These are phyloP conservation scores for Potamilus streckersoni DNA, from an alignment of 1,140 invertebrate genomes.

Conservation along the genomic window DNA sequence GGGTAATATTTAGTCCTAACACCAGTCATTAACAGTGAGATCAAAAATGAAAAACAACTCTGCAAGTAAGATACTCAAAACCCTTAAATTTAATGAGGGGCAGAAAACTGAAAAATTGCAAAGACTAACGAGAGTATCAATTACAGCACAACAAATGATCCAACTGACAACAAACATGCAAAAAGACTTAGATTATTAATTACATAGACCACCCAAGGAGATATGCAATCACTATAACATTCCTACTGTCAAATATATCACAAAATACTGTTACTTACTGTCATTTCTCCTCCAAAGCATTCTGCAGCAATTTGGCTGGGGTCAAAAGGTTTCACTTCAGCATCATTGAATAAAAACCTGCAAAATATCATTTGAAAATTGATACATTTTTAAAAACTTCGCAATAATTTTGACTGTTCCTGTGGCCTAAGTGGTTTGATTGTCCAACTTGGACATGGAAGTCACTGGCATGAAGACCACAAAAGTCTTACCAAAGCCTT, in stretches of 20 bases:
- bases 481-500: background rate
- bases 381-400: background rate
- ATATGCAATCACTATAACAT: no score
- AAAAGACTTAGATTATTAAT: no score
- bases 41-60: no score
- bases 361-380: constrained; percentile 5
- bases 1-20: no score
- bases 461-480: background rate
- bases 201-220: no score
- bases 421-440: background rate
- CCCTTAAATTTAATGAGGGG: no score
- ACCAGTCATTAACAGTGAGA: no score
- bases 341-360: constrained; percentile 92
- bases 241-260: background rate
- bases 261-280: constrained; percentile 71
- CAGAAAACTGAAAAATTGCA: no score
- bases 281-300: constrained; percentile 98
- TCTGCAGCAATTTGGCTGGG: constrained; percentile 92
- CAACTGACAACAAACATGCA: no score
- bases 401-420: background rate
- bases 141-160: no score
- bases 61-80: no score
- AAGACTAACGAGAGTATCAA: no score
- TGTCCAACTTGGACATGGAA: background rate
- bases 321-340: constrained; percentile 96